phyloP scores from a whole-genome alignment of 2,888 invertebrate genomes.

The Nysson spinosus region DNA sequence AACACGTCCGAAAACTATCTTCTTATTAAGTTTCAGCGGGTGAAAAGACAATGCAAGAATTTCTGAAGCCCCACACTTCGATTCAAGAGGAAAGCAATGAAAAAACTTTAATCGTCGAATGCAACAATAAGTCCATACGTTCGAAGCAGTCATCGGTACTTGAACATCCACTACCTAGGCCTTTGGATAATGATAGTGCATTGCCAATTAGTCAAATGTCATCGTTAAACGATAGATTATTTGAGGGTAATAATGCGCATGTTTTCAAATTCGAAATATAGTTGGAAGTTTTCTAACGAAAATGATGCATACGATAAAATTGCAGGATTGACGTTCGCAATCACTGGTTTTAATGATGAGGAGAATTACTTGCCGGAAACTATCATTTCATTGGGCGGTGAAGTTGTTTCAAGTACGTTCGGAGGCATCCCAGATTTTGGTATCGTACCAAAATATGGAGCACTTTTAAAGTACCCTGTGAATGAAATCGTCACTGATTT shows the following conservation, averaged over 20 bases:
- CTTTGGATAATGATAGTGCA: slow-evolving; percentile 51
- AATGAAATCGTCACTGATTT: slow-evolving; percentile 84
- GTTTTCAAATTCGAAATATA: neutral
- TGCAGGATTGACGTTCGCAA: slow-evolving; percentile 73
- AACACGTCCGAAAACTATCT: no score
- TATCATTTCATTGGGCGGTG: slow-evolving; percentile 81
- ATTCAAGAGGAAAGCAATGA: neutral
- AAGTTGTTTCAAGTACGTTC: slow-evolving; percentile 77
- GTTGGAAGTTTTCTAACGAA: neutral
- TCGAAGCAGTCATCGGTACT: neutral
- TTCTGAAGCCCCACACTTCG: slow-evolving; percentile 36
- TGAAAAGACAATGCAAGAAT: slow-evolving; percentile 50
- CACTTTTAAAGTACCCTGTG: slow-evolving; percentile 78
- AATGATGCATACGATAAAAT: slow-evolving; percentile 1
- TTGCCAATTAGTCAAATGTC: slow-evolving; percentile 67
- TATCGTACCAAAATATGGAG: slow-evolving; percentile 81
- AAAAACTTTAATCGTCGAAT: neutral
- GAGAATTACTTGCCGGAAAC: slow-evolving; percentile 75
- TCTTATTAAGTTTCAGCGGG: slow-evolving; percentile 24
- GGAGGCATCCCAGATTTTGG: slow-evolving; percentile 82
- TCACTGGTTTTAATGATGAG: slow-evolving; percentile 78
- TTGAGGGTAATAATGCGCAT: slow-evolving; percentile 56
- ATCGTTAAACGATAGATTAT: slow-evolving; percentile 57
- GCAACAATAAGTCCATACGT: neutral
- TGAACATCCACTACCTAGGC: slow-evolving; percentile 10